A percentile compares a stretch with the other conserved stretches of the same genome.
These are phyloP conservation scores for Semaprochilodus insignis DNA, from an alignment of 2,797 vertebrate species.

Conservation along the genomic window DNA sequence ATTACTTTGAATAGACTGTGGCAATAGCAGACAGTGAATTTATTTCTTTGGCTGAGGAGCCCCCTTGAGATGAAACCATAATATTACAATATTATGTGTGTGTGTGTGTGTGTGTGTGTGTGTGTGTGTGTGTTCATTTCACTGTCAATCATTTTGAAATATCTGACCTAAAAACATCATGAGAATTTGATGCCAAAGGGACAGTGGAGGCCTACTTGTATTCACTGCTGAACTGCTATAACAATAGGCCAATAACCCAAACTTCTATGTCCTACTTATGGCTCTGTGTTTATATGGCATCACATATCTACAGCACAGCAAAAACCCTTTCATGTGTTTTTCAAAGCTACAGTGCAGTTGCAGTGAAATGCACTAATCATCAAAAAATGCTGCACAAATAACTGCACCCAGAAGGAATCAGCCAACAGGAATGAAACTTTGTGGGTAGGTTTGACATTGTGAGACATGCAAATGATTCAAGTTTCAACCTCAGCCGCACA, in stretches of 20 bases:
- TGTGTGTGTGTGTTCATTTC: not conserved
- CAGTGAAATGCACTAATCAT: not conserved
- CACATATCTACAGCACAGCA: not conserved
- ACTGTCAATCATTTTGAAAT: not conserved
- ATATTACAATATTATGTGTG: slow-evolving; percentile 14
- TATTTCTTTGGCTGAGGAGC: slow-evolving; percentile 43
- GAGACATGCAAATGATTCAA: no score
- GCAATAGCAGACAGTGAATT: not conserved
- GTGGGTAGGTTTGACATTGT: no score
- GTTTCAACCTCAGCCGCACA: no score
- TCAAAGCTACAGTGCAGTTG: not conserved
- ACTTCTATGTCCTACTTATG: not conserved
- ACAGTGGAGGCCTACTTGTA: not conserved
- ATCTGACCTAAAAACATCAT: slow-evolving; percentile 6
- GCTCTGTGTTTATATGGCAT: not conserved
- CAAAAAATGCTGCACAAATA: no score
- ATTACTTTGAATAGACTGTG: not conserved
- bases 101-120: slow-evolving; percentile 6
- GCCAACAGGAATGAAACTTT: no score
- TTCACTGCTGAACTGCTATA: not conserved
- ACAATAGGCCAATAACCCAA: not conserved
- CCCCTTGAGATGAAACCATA: slow-evolving; percentile 38
- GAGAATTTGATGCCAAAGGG: not conserved
- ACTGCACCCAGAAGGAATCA: no score
- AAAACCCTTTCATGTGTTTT: not conserved